Evolutionary conservation across 2,113 vertebrate genomes (phyloP).

Genomic region (Oreocharis arfaki): DNA sequence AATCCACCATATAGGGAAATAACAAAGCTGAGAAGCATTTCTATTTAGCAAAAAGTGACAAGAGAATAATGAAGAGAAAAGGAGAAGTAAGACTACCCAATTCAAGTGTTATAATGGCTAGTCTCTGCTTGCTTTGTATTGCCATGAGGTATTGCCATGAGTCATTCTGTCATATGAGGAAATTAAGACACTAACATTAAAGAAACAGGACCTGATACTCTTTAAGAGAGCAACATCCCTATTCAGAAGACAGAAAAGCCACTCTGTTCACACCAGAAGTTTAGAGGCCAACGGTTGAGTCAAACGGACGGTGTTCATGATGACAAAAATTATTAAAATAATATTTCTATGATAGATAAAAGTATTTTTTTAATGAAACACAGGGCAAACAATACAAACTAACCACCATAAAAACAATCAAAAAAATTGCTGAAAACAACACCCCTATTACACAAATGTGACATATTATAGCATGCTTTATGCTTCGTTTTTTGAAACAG

Average conservation of each 20-base stretch:
- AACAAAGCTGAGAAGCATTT: not conserved
- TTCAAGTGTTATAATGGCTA: not conserved
- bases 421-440: not conserved
- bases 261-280: not conserved
- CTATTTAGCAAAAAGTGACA: not conserved
- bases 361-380: not conserved
- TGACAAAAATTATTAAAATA: not conserved
- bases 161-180: not conserved
- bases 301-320: not conserved
- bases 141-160: not conserved
- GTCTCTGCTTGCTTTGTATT: not conserved
- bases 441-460: rapidly evolving
- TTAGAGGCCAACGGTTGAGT: not conserved
- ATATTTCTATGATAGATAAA: not conserved
- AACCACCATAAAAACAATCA: not conserved
- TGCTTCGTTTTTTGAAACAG: not conserved
- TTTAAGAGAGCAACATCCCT: not conserved
- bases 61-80: not conserved
- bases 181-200: not conserved
- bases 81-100: not conserved
- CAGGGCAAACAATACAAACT: not conserved
- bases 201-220: not conserved
- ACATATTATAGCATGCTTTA: not conserved
- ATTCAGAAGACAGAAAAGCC: not conserved
- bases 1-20: not conserved